Evolutionary conservation across 2,888 invertebrate species (phyloP), one percentile per base, ranked within the genome.

Genomic region (Pandemis corylana): DNA sequence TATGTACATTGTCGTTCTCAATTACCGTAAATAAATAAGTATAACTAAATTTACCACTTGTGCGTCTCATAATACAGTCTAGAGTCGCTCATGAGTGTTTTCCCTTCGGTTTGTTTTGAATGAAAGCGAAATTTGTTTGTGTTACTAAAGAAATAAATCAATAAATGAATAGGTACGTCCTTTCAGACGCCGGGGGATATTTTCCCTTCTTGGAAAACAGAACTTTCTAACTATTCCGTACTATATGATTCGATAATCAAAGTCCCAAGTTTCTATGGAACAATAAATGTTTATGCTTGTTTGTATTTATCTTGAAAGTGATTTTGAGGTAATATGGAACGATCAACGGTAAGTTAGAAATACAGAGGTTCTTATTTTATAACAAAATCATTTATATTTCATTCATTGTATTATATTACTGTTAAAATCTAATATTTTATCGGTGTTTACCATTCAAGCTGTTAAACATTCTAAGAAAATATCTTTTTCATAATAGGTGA

Each of bases 401-500:
- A 49, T 2, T n/a, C n/a, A n/a, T n/a, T n/a, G n/a, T 10, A 5
- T 12, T 20, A 7, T 20, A 56, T 53, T 53, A n/a, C n/a, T 15
- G 53, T 53, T 15, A 7, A 53, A 5, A 53, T 5, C 7, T 3
- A 53, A 53, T 20, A 15, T 56, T 56, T 56, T 56, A 56, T 56
- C 20, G 9, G 13, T 5, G 36, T 61, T 9, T 61, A 28, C 12
- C 9, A 13, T 62, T 15, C 13, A 36, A 36, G 28, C 10, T 20
- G 36, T 62, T 12, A 69, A 62, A 69, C 6, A 73, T 61, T 15
- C 28, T 65, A 63, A 69, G 64, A 76, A 65, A 28, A 68, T 68
- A 28, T 12, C 56, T 67, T 76, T 69, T 71, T 70, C 64, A 77
- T 44, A 78, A 82, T 94, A 99, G 99, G 99, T 99, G 79, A 97